Conservation (phyloP, 1,140 invertebrate species). For the Bombus waltoni region DNA sequence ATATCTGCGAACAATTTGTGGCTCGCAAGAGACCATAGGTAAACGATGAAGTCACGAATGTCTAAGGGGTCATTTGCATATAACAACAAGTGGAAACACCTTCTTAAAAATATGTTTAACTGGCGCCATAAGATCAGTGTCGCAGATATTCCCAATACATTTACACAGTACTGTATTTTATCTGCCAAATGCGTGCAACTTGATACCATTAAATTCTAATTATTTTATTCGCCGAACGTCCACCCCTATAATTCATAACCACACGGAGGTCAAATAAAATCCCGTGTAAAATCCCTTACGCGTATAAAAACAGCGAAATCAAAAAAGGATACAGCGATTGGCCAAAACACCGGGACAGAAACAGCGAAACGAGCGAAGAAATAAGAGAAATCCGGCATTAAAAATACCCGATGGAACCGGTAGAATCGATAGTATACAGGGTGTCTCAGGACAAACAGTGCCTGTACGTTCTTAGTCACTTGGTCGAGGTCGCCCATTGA, state of each 20-base stretch:
- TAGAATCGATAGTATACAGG: neutral
- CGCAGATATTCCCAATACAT: neutral
- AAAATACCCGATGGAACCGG: neutral
- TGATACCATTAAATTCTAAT: neutral
- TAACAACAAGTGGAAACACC: neutral
- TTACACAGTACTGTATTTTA: neutral
- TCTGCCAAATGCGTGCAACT: neutral
- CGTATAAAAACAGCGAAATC: neutral
- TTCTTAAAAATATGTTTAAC: neutral
- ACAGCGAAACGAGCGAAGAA: too few relatives aligned
- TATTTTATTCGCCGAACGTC: neutral
- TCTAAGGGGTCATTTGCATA: neutral
- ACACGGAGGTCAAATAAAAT: neutral
- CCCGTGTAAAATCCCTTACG: neutral
- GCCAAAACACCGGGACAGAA: neutral
- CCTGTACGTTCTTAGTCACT: too few relatives aligned
- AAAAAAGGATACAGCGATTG: neutral
- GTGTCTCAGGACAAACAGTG: neutral
- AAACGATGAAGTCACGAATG: neutral
- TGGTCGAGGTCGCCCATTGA: too few relatives aligned
- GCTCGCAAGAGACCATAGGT: neutral
- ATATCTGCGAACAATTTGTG: neutral
- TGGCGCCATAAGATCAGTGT: neutral
- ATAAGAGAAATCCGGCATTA: too few relatives aligned
- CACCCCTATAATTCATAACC: neutral